Evolutionary conservation across 64 coral and sea anemone species (phyloP).

Genomic region (Orbicella faveolata): DNA sequence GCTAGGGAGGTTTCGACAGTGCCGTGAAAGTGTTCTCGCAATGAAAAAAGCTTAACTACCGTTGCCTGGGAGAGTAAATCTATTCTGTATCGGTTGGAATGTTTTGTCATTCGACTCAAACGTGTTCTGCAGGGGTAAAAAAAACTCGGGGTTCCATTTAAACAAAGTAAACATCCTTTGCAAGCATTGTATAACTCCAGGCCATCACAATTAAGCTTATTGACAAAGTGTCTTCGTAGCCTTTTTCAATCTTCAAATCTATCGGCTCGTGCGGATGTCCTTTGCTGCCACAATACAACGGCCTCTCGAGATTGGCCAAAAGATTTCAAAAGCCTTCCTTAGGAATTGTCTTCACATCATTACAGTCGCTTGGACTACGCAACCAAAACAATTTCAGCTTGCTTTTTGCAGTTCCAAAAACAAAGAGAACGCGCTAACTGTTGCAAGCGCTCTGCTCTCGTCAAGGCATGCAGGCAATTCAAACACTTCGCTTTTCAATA

Average conservation of each 20-base stretch:
- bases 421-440: conserved; percentile 19
- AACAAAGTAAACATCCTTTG: conserved; percentile 51
- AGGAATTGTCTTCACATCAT: conserved; percentile 22
- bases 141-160: conserved; percentile 27
- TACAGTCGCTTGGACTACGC: conserved; percentile 23
- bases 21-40: neutral
- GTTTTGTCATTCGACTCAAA: conserved; percentile 39
- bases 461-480: neutral
- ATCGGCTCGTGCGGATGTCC: conserved; percentile 33
- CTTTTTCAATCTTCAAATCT: conserved; percentile 45
- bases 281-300: neutral
- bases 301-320: conserved; percentile 20
- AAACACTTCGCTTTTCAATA: neutral
- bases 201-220: conserved; percentile 46
- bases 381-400: neutral
- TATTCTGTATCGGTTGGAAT: conserved; percentile 25
- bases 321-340: conserved; percentile 9
- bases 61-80: neutral
- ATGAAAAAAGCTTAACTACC: neutral
- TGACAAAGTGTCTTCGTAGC: conserved; percentile 36
- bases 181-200: conserved; percentile 35
- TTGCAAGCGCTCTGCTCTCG: neutral
- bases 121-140: neutral
- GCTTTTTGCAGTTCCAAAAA: neutral
- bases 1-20: neutral